Percentiles rank a stretch among this genome's conserved stretches.
Conservation (phyloP, 2,888 invertebrate genomes). For the Scaeva pyrastri region DNA sequence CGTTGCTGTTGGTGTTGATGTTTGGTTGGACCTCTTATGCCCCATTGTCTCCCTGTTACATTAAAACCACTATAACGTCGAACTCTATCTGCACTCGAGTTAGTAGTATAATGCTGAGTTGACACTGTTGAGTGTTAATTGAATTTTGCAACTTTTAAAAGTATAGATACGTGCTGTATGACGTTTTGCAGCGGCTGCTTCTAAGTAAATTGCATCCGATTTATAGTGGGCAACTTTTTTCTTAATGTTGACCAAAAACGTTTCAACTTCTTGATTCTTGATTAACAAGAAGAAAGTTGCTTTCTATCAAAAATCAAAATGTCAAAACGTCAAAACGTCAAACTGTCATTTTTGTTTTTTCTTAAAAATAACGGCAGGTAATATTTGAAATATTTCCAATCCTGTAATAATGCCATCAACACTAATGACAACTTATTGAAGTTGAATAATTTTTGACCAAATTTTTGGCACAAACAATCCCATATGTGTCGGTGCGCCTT, state of each 20-base stretch:
- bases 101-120: constrained; percentile 23
- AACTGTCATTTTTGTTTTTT: neutral
- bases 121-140: constrained; percentile 53
- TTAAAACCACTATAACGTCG: constrained; percentile 3
- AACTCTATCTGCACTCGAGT: constrained; percentile 32
- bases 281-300: no score
- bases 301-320: neutral
- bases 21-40: neutral
- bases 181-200: constrained; percentile 37
- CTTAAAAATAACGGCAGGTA: neutral
- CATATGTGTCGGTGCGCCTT: neutral
- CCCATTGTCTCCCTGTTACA: neutral
- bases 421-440: neutral
- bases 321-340: neutral
- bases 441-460: neutral
- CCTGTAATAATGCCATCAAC: neutral
- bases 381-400: neutral
- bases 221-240: neutral
- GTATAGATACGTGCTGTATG: constrained; percentile 49
- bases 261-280: no score
- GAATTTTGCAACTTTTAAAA: constrained; percentile 61
- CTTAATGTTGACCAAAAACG: neutral
- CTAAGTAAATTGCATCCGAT: constrained; percentile 40
- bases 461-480: neutral
- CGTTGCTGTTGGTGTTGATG: neutral